Evolutionary conservation across 2,113 vertebrate genomes (phyloP), one percentile per base, ranked within the genome.

Genomic region (Pedionomus torquatus): DNA sequence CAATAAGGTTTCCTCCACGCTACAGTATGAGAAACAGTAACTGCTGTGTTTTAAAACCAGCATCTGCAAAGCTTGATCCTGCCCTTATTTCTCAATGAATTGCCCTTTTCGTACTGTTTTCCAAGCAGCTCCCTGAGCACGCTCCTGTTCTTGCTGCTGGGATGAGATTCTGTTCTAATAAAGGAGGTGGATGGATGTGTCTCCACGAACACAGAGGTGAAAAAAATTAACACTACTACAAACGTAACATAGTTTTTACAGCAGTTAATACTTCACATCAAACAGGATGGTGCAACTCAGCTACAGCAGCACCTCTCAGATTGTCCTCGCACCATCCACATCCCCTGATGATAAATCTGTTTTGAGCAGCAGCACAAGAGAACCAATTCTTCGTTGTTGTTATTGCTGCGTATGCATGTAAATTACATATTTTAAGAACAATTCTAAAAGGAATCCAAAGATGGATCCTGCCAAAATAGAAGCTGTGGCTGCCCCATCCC

Each of bases 161-260:
- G 18, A 31, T 0, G 3, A 55, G 74, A 24, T 10, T 4, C 90
- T 31, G 15, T 23, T 41, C 49, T 65, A 60, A 7, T 4, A 7
- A 1, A 37, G 81, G 65, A 79, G 37, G 61, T 13, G 66, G 49
- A 30, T 1, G 41, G 66, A 83, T 23, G 7, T 0, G 3, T 51
- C 74, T 44, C 87, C 8, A 9, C 6, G n/a, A 82, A 30, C 4
- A 2, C 16, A 30, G 61, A n/a, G 0, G 0, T 0, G 14, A 51
- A 28, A 79, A 33, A 77, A 39, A 86, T 11, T 13, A 20, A 55
- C 3, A n/a, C 14, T 63, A 65, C 25, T 63, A 65, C 25, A 65
- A 72, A 61, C 0, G 9, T 3, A 7, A 72, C 6, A 1, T 26
- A 11, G 28, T 54, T 80, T 80, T 84, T 24, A 51, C 8, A 58